Evolutionary conservation across 2,113 vertebrate genomes (phyloP), one percentile per base, ranked within the genome.

Genomic region (Nannospalax galili): DNA sequence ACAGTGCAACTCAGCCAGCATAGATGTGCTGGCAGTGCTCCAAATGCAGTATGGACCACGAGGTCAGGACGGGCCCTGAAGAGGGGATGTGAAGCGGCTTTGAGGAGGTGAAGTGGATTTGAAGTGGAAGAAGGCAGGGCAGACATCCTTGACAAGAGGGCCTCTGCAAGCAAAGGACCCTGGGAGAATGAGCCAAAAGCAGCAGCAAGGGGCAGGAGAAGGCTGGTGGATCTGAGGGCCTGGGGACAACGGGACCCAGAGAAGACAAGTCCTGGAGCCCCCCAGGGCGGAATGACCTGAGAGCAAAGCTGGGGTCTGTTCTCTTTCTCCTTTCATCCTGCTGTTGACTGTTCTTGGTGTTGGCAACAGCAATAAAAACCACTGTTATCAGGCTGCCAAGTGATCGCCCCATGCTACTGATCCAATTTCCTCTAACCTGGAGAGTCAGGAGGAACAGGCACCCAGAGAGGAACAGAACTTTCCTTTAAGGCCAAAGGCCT

Each of bases 41-140:
- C 73, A 17, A 4, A 67, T 3, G 56, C 7, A 17, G 7, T 1
- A 8, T 0, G 74, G 22, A 37, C 32, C 0, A 5, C 1, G 4
- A 32, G n/a, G 32, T 42, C 60, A 48, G 70, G 65, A 56, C 28
- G 9, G 70, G 58, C 82, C 17, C 1, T 0, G 1, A 7, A 5
- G 62, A 67, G 0, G n/a, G 75, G 15, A 12, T 24, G 52, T 14
- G 56, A 48, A 3, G 11, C 32, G 88, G 9, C 32, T 88, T 52
- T 48, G 56, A 45, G 30, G 45, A n/a, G 32, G 35, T 35, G 26
- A 19, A n/a, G 2, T 67, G 65, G 65, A 67, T 30, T 10, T 30
- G 65, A 32, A 64, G 62, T 24, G 24, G 90, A 65, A 26, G 60
- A 64, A 35, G 5, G 48, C 19, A 19, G 14, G 64, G 52, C 6